Base-by-base conservation (phyloP, 2,113 vertebrate species). In the Nothoprocta perdicaria region DNA sequence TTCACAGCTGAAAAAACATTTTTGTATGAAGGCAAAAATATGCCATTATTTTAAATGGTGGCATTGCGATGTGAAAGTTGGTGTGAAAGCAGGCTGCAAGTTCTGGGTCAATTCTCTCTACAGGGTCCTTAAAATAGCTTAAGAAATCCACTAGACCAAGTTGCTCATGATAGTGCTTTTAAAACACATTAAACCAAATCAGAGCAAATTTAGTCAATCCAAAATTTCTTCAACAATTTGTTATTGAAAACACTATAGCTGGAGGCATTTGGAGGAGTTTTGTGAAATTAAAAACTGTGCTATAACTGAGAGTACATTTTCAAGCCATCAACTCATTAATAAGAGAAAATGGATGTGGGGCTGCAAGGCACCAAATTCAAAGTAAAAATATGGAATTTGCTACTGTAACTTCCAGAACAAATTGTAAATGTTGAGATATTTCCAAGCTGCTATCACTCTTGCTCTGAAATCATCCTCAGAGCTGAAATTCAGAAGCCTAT, bases 221-320 rank as follows among this genome's bases (percentile, higher is more conserved):
- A 94, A 92, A 86, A 88, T 89, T 95, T 93, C 82, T 96, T 90
- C 94, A 88, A 94, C 91, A 90, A 92, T 97, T 96, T 97, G 84
- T 95, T 95, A 94, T 53, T 93, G 95, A 96, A 97, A 97, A 93
- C 89, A 96, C 91, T 96, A 94, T 96, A 95, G 95, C 96, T 96
- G 84, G 74, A 96, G 96, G 95, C 96, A 92, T 84, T 96, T 88
- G 82, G 63, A 89, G 79, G 63, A 92, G 68, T 94, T 96, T 86
- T 93, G 46, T 94, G 87, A 96, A 97, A 97, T 96, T 96, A 97
- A 97, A 97, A 91, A 74, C 95, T 91, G 57, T 33, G 43, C 76
- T 95, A 46, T 88, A 91, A 84, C 91, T 86, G 80, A 89, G 73
- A 94, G 52, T 90, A 89, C 84, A 71, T 88, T 96, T 95, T 94